phyloP scores from a whole-genome alignment of 2,888 invertebrate species.

The Ceraclea dissimilis region DNA sequence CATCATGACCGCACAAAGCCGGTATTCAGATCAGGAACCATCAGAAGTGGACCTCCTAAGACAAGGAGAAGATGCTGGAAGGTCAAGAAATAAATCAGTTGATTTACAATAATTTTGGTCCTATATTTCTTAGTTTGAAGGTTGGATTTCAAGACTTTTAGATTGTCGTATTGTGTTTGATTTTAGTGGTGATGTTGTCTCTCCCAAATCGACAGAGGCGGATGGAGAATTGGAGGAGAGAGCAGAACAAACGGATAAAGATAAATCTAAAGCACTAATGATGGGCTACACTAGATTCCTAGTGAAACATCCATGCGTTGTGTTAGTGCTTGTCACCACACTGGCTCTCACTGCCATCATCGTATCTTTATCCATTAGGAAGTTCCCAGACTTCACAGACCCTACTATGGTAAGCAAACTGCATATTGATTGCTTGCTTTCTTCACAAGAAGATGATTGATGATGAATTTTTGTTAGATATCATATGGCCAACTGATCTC shows the following conservation, averaged over 20 bases:
- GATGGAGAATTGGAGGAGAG: constrained; percentile 15
- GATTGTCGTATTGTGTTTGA: background rate
- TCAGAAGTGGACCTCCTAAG: too few relatives aligned
- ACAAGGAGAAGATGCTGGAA: too few relatives aligned
- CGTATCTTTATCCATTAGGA: constrained; percentile 45
- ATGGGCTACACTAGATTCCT: constrained; percentile 45
- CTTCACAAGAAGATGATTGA: background rate
- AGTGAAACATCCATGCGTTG: constrained; percentile 43
- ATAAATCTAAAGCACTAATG: constrained; percentile 27
- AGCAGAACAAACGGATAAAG: constrained; percentile 38
- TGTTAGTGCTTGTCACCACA: constrained; percentile 38
- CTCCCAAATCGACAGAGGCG: constrained; percentile 18
- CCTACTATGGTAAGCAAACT: constrained; percentile 69
- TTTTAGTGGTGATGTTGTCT: constrained; percentile 24
- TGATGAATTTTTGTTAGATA: background rate
- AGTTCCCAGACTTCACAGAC: constrained; percentile 75
- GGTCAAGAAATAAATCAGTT: too few relatives aligned
- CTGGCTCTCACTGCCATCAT: constrained; percentile 40
- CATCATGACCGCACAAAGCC: too few relatives aligned
- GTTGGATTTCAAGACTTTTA: too few relatives aligned
- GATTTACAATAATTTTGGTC: too few relatives aligned
- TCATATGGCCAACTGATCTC: too few relatives aligned
- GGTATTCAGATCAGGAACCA: too few relatives aligned
- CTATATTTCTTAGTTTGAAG: too few relatives aligned
- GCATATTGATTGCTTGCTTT: too few relatives aligned